A percentile compares a stretch with the other conserved stretches of the same genome.
Evolutionary conservation across 2,888 invertebrate genomes (phyloP).

Genomic region (Meliscaeva auricollis): DNA sequence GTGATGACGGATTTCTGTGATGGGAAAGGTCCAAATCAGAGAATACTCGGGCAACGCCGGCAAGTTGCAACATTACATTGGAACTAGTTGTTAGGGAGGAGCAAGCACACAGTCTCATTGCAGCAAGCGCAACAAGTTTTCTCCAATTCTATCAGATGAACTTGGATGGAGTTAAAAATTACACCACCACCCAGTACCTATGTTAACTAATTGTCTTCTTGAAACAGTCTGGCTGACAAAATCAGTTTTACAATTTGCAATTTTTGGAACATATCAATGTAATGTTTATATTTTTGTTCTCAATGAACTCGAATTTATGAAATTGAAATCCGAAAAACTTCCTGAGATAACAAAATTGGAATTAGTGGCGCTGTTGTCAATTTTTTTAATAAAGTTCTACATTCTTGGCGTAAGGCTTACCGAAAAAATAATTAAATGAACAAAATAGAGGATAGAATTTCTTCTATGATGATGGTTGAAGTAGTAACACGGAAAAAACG

Average conservation of each 20-base stretch:
- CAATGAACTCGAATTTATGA: too few relatives aligned
- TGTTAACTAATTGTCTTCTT: slow-evolving; percentile 39
- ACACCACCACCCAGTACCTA: neutral
- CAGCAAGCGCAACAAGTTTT: neutral
- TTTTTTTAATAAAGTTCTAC: too few relatives aligned
- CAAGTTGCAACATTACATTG: slow-evolving; percentile 8
- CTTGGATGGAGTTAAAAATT: slow-evolving; percentile 35
- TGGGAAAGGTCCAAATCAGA: slow-evolving; percentile 19
- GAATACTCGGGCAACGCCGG: too few relatives aligned
- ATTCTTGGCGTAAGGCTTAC: too few relatives aligned
- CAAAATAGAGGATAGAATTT: too few relatives aligned
- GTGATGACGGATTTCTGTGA: slow-evolving; percentile 44
- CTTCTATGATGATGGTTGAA: too few relatives aligned
- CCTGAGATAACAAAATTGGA: too few relatives aligned
- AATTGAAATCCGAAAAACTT: too few relatives aligned
- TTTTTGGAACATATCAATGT: neutral
- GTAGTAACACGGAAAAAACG: too few relatives aligned
- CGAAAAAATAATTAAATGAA: too few relatives aligned
- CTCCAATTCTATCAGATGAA: neutral
- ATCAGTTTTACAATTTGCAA: neutral
- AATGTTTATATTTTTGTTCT: too few relatives aligned
- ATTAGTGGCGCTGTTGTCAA: too few relatives aligned
- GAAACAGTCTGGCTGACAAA: slow-evolving; percentile 42
- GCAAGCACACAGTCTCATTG: neutral
- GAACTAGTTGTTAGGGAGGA: slow-evolving; percentile 19